Conservation (phyloP, 2,888 invertebrate species). For the Lacanobia oleracea region DNA sequence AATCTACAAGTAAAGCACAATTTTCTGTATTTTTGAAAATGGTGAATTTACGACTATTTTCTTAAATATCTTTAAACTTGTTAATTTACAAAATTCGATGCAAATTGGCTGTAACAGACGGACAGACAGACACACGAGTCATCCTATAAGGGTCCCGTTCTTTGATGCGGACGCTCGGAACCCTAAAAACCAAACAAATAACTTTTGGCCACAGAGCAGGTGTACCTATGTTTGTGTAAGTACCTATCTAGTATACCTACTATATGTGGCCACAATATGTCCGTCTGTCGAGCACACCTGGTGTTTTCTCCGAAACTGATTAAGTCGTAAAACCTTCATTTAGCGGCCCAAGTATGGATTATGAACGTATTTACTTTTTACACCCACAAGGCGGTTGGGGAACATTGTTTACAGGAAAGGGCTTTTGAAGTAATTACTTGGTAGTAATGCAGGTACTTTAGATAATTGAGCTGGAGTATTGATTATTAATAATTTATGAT, state of each 20-base stretch:
- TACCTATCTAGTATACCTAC: no score
- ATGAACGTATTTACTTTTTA: slow-evolving; percentile 38
- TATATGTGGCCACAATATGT: background rate
- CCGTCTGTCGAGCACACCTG: slow-evolving; percentile 29
- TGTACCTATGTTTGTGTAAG: background rate
- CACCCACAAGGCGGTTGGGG: background rate
- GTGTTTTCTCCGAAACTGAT: slow-evolving; percentile 23
- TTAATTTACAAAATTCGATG: no score
- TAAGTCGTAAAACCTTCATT: slow-evolving; percentile 38
- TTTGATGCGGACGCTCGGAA: no score
- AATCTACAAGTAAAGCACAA: no score
- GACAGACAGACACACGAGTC: no score
- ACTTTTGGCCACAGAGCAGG: background rate
- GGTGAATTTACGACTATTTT: no score
- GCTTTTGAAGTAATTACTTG: slow-evolving; percentile 31
- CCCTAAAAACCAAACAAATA: no score
- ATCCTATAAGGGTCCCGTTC: no score
- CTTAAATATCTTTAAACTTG: no score
- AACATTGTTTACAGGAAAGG: slow-evolving; percentile 7
- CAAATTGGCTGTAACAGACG: no score
- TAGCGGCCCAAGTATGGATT: background rate
- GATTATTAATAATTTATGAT: background rate
- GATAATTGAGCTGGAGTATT: slow-evolving; percentile 9
- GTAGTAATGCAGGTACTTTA: background rate
- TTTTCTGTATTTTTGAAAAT: no score